These are phyloP conservation scores for Xenotilapia leptura DNA, from an alignment of 2,113 vertebrate species.

Conservation along the genomic window DNA sequence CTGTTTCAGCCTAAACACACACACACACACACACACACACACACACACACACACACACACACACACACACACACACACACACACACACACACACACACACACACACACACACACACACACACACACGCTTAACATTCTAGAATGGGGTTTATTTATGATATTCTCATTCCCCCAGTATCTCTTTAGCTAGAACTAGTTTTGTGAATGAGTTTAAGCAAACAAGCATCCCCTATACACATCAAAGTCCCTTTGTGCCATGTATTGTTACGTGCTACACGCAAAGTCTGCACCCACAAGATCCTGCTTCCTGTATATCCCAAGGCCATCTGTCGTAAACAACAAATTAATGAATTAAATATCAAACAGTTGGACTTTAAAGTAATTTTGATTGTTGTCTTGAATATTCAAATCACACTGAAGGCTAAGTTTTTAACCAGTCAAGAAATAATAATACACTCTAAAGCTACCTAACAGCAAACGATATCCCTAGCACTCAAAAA, in stretches of 20 bases:
- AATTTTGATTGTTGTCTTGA: background rate
- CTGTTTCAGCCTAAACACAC: no score
- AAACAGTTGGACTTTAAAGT: background rate
- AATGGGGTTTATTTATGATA: background rate
- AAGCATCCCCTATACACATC: background rate
- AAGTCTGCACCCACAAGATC: background rate
- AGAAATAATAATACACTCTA: background rate
- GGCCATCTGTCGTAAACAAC: background rate
- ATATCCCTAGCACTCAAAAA: background rate
- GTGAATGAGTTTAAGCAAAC: background rate
- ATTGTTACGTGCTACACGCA: background rate
- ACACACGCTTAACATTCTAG: background rate
- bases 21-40: no score
- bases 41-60: no score
- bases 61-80: no score
- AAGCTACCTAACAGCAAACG: background rate
- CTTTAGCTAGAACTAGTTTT: background rate
- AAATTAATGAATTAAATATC: background rate
- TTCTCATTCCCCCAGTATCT: background rate
- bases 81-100: rapidly evolving
- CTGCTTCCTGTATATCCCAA: background rate
- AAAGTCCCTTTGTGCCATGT: background rate
- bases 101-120: background rate
- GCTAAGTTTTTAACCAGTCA: background rate
- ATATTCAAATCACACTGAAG: background rate